Evolutionary conservation across 2,113 vertebrate genomes (phyloP).

Genomic region (Indri indri): DNA sequence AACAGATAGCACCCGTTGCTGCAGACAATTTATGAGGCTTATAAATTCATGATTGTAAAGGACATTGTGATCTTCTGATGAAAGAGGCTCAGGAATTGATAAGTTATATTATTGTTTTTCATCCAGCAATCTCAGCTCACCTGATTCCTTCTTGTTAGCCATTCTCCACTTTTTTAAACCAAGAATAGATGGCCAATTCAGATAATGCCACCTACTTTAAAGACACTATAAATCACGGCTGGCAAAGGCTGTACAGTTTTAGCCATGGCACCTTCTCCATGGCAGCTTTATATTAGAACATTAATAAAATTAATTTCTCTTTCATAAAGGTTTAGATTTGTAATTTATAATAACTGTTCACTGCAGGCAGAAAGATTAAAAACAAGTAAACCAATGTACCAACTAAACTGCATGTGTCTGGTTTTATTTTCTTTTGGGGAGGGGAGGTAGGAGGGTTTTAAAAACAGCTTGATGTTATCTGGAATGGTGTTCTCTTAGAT

Average conservation of each 20-base stretch:
- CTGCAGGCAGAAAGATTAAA: conserved; percentile 80
- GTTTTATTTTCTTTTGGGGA: conserved; percentile 51
- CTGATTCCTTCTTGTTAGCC: conserved; percentile 13
- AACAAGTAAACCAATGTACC: conserved; percentile 80
- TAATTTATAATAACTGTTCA: conserved; percentile 83
- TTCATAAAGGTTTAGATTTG: conserved; percentile 76
- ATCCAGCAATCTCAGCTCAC: not conserved
- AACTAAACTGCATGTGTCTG: conserved; percentile 76
- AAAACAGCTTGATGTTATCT: conserved; percentile 75
- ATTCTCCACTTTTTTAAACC: conserved; percentile 11
- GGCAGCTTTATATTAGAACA: conserved; percentile 77
- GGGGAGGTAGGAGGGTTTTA: not conserved
- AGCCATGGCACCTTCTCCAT: conserved; percentile 42
- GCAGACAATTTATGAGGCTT: conserved; percentile 33
- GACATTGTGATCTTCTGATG: not conserved
- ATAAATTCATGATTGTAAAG: conserved; percentile 40
- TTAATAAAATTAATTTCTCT: conserved; percentile 85
- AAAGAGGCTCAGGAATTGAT: conserved; percentile 9
- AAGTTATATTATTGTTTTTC: conserved; percentile 11
- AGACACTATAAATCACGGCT: conserved; percentile 57
- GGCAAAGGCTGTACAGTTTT: not conserved
- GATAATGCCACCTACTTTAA: conserved; percentile 61
- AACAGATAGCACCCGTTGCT: conserved; percentile 1
- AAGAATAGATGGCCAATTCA: conserved; percentile 56
- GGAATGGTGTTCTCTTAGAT: not conserved